Percentiles rank a stretch among this genome's conserved stretches.
phyloP scores from a whole-genome alignment of 1,140 invertebrate species.

The Mesaphorura yosii region DNA sequence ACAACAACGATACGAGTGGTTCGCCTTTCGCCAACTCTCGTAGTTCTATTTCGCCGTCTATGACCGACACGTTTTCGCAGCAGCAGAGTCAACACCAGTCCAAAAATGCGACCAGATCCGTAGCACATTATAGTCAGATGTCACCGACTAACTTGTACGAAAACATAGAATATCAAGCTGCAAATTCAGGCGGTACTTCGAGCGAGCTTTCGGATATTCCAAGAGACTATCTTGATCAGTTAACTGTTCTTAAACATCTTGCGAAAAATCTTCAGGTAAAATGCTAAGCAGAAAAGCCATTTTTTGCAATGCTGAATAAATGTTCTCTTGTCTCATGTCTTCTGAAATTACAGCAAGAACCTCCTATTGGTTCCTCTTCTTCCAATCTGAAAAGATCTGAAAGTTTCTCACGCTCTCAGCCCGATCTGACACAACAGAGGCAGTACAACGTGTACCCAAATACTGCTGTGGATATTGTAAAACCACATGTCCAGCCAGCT shows the following conservation, averaged over 20 bases:
- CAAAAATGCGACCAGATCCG: neutral
- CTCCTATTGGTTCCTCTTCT: conserved; percentile 40
- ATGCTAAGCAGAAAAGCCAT: no score
- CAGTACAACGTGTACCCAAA: neutral
- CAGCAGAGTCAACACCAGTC: neutral
- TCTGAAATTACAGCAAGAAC: conserved; percentile 39
- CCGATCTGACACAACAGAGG: conserved; percentile 42
- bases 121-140: neutral
- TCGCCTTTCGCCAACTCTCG: conserved; percentile 8
- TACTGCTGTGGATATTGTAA: neutral
- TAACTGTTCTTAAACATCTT: conserved; percentile 70
- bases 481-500: neutral
- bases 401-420: conserved; percentile 64
- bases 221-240: conserved; percentile 70
- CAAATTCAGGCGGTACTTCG: conserved; percentile 30
- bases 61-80: no score
- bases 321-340: conserved; percentile 33
- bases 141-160: neutral
- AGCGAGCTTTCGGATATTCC: conserved; percentile 69
- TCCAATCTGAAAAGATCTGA: conserved; percentile 24
- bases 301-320: no score
- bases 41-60: conserved; percentile 9
- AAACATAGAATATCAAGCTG: no score
- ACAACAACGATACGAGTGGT: no score
- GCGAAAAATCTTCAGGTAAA: conserved; percentile 51